phyloP scores from a whole-genome alignment of 2,888 invertebrate species.

The Argyra leucocephala region DNA sequence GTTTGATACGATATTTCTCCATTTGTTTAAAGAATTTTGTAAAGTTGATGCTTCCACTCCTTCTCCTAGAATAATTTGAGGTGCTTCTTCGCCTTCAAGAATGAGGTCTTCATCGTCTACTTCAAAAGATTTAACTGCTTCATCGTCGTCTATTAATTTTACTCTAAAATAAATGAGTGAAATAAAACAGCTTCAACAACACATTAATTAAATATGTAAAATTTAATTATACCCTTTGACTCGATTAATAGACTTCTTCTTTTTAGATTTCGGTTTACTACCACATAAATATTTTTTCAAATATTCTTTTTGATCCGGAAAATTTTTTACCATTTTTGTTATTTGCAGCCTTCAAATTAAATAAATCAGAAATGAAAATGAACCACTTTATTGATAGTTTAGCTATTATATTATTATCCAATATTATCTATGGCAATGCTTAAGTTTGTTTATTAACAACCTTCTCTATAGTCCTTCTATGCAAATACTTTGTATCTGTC shows the following conservation, averaged over 20 bases:
- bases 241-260: conserved; percentile 57
- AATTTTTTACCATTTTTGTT: background rate
- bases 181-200: too few species aligned
- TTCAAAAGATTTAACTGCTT: conserved; percentile 52
- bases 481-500: too few species aligned
- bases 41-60: background rate
- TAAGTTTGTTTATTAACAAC: too few species aligned
- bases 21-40: conserved; percentile 29
- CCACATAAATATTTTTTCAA: conserved; percentile 65
- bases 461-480: too few species aligned
- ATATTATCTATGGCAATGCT: too few species aligned
- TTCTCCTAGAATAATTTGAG: conserved; percentile 83
- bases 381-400: too few species aligned
- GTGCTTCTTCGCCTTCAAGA: conserved; percentile 74
- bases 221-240: conserved; percentile 41
- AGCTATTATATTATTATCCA: too few species aligned
- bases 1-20: conserved; percentile 35
- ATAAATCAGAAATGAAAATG: too few species aligned
- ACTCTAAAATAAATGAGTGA: conserved; percentile 46
- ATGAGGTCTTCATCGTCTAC: conserved; percentile 50
- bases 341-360: background rate
- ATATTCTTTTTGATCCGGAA: conserved; percentile 59
- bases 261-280: conserved; percentile 52
- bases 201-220: background rate
- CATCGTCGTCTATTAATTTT: conserved; percentile 79